Evolutionary conservation across 1,140 invertebrate species (phyloP).

Genomic region (Drosophila pruinosa): DNA sequence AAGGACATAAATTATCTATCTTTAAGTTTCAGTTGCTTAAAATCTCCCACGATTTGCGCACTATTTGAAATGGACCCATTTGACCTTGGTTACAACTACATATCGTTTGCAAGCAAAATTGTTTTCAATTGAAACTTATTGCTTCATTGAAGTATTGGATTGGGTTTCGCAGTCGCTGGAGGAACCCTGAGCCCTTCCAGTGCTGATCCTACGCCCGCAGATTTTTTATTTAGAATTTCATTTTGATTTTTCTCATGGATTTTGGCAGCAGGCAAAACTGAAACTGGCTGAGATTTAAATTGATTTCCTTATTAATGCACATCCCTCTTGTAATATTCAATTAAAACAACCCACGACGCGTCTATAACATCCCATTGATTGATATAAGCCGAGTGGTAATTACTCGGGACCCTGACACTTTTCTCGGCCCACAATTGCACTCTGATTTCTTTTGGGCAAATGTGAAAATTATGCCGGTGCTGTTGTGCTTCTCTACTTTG

Average conservation of each 20-base stretch:
- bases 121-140: slow-evolving; percentile 70
- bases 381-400: slow-evolving; percentile 73
- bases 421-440: slow-evolving; percentile 15
- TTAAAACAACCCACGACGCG: slow-evolving; percentile 69
- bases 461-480: slow-evolving; percentile 60
- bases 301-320: slow-evolving; percentile 82
- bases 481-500: neutral
- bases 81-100: slow-evolving; percentile 46
- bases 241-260: slow-evolving; percentile 65
- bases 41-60: neutral
- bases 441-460: slow-evolving; percentile 31
- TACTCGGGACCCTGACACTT: slow-evolving; percentile 54
- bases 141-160: slow-evolving; percentile 59
- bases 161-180: slow-evolving; percentile 37
- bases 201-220: slow-evolving; percentile 76
- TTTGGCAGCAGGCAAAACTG: slow-evolving; percentile 9
- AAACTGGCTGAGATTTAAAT: slow-evolving; percentile 73
- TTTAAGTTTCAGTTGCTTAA: neutral
- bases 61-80: neutral
- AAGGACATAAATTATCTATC: too few species aligned
- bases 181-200: slow-evolving; percentile 38
- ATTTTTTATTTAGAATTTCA: slow-evolving; percentile 62
- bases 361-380: slow-evolving; percentile 52
- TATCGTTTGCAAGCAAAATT: slow-evolving; percentile 25
- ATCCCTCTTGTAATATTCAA: slow-evolving; percentile 81